phyloP scores from a whole-genome alignment of 1,140 invertebrate genomes.

The Pogonognathellus flavescens region DNA sequence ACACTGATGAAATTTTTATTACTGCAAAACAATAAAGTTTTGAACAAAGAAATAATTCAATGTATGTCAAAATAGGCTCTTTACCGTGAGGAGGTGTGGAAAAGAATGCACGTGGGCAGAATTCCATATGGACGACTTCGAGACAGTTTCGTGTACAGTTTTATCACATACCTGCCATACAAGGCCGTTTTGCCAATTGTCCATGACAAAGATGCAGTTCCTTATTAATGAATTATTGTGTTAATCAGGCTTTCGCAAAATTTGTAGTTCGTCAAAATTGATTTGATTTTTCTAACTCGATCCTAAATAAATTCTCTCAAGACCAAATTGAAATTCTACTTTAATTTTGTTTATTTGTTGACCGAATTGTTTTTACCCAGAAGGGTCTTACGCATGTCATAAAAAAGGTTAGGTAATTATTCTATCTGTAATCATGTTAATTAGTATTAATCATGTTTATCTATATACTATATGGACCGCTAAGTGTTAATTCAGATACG shows the following conservation, averaged over 20 bases:
- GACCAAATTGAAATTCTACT: neutral
- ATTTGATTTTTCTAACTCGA: neutral
- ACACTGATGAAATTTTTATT: too few species aligned
- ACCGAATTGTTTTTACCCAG: neutral
- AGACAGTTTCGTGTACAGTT: slow-evolving; percentile 60
- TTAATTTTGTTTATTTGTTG: neutral
- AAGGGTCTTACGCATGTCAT: neutral
- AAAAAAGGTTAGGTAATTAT: too few species aligned
- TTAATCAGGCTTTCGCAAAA: neutral
- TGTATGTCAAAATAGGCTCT: neutral
- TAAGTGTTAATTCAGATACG: too few species aligned
- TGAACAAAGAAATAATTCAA: neutral
- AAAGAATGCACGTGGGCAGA: slow-evolving; percentile 55
- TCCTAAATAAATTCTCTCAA: neutral
- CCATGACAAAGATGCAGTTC: neutral
- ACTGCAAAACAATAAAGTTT: neutral
- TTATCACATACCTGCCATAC: slow-evolving; percentile 54
- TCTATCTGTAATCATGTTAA: too few species aligned
- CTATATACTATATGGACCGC: too few species aligned
- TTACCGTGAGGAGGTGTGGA: slow-evolving; percentile 56
- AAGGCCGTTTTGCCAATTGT: slow-evolving; percentile 48
- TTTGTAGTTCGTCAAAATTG: neutral
- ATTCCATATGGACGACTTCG: slow-evolving; percentile 53
- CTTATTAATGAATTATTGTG: neutral
- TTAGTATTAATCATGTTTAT: too few species aligned